Evolutionary conservation across 1,140 invertebrate genomes (phyloP), one percentile per base, ranked within the genome.

Genomic region (Procambarus clarkii): DNA sequence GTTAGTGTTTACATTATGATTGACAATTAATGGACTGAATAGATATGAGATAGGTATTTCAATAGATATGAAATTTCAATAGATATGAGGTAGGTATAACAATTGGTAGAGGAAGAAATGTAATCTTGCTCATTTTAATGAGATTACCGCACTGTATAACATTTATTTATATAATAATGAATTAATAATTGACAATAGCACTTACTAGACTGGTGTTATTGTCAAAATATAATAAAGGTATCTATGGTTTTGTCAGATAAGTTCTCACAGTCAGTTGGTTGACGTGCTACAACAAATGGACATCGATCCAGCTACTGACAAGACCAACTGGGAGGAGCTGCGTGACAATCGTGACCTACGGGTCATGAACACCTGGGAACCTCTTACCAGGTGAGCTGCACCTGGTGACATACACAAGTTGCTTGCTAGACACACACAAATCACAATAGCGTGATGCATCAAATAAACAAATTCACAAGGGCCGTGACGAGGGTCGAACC

Each of bases 331-430:
- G 95, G 94, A 95, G 80, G 93, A 95, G 79, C 93, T 96, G 2
- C 93, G 95, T 91, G 96, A 96, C 93, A 96, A 96, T 94, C 94
- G 96, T 78, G 96, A 96, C 94, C 94, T 96, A 80, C 85, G 92
- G 48, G 93, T 95, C 45, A 93, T 95, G 91, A 85, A 93, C 34
- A 93, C 93, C 78, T 95, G 94, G 94, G 95, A 95, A 34, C 93
- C 94, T 11, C 58, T 34, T 15, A 60, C 58, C 78, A 87, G 79
- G 90, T 91, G 46, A 93, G 93, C 18, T 88, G 45, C 21, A 34
- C 9, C 77, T 2, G 34, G 34, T n/a, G n/a, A n/a, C n/a, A n/a
- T n/a, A n/a, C n/a, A n/a, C n/a, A n/a, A n/a, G n/a, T n/a, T n/a
- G n/a, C 34, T 34, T 34, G 34, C 34, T 34, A 34, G 34, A 34